A percentile compares a stretch with the other conserved stretches of the same genome.
These are phyloP conservation scores for Ceratosolen solmsi DNA, from an alignment of 1,140 invertebrate species.

Conservation along the genomic window DNA sequence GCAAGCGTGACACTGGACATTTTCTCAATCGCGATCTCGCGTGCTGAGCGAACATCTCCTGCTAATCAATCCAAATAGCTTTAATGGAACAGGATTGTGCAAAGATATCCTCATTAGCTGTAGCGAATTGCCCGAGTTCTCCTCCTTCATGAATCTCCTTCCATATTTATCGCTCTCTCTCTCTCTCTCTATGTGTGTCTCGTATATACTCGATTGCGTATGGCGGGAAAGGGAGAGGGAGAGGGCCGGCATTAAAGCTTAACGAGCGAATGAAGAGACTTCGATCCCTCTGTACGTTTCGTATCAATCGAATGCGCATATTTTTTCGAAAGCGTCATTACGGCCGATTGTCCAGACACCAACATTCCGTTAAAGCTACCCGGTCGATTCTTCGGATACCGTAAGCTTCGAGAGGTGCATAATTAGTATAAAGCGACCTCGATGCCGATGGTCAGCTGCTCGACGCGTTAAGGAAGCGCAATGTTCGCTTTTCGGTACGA, in stretches of 20 bases:
- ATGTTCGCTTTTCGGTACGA: background rate
- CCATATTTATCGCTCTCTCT: too few species aligned
- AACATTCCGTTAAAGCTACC: slow-evolving; percentile 11
- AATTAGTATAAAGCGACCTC: slow-evolving; percentile 33
- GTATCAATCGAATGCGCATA: background rate
- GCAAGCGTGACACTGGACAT: background rate
- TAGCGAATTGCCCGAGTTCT: too few species aligned
- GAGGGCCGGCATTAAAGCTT: background rate
- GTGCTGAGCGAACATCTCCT: too few species aligned
- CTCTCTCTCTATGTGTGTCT: too few species aligned
- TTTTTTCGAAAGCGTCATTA: background rate
- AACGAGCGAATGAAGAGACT: background rate
- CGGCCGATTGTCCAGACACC: background rate
- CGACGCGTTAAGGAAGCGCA: background rate
- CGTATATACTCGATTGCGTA: background rate
- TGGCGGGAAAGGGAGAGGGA: too few species aligned
- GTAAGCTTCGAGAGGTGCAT: slow-evolving; percentile 19
- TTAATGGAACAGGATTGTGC: too few species aligned
- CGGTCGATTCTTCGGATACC: slow-evolving; percentile 29
- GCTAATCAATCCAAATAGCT: too few species aligned
- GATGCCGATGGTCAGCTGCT: slow-evolving; percentile 3
- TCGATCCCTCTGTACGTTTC: background rate
- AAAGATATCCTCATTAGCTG: too few species aligned
- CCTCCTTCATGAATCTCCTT: too few species aligned
- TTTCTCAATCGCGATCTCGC: too few species aligned